Evolutionary conservation across 2,888 invertebrate species (phyloP).

Genomic region (Trichopoda pennipes): DNA sequence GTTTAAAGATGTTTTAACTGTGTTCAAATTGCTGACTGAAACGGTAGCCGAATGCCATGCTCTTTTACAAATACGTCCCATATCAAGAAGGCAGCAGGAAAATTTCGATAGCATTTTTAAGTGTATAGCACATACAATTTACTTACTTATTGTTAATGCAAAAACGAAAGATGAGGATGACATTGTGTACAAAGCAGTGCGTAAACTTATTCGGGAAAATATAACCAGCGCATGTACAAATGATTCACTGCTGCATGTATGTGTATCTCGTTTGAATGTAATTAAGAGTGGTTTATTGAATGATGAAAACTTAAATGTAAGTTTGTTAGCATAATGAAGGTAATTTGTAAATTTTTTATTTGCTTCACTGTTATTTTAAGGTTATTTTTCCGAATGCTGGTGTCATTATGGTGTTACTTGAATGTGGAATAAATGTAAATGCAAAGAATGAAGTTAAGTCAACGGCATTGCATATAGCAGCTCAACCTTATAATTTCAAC

Average conservation of each 20-base stretch:
- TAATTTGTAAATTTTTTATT: background rate
- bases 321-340: conserved; percentile 23
- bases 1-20: conserved; percentile 87
- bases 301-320: conserved; percentile 84
- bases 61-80: conserved; percentile 84
- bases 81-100: conserved; percentile 89
- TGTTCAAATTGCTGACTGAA: conserved; percentile 86
- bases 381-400: conserved; percentile 87
- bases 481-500: conserved; percentile 88
- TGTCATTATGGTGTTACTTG: conserved; percentile 87
- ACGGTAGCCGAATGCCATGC: conserved; percentile 84
- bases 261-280: conserved; percentile 89
- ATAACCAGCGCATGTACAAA: conserved; percentile 86
- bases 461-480: conserved; percentile 91
- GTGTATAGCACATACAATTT: conserved; percentile 89
- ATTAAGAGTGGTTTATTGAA: conserved; percentile 89
- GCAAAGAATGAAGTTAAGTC: conserved; percentile 88
- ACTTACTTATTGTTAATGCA: conserved; percentile 85
- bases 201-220: conserved; percentile 82
- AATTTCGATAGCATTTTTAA: conserved; percentile 90
- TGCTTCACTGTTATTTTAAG: conserved; percentile 78
- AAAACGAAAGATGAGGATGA: conserved; percentile 82
- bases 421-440: conserved; percentile 89
- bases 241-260: conserved; percentile 92
- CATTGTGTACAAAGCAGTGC: conserved; percentile 81